Base-by-base conservation (phyloP, 2,888 invertebrate species). In the Bombylius major region DNA sequence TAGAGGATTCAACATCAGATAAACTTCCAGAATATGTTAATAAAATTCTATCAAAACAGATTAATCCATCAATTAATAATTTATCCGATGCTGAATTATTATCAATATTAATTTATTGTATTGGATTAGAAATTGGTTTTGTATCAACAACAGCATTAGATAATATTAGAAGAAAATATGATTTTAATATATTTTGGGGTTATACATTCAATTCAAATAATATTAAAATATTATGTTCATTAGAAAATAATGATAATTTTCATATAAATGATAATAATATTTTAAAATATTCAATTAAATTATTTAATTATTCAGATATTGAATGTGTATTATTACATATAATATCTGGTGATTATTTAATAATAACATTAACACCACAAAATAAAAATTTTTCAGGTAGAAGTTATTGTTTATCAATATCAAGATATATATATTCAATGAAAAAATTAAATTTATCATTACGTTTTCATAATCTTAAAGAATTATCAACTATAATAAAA, bases 401-500 rank as follows among this genome's bases (percentile, higher is more conserved):
- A 47, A 72, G 73, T 53, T 53, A 65, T 33, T 66, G 68, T n/a
- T 59, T 73, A 4, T 67, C 72, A 7, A 66, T 71, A 44, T 66
- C 66, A 5, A 69, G 73, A 2, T 72, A 66, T 62, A 67, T 73
- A 5, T 63, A 72, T 8, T 65, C 62, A 7, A 36, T 63, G 4
- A 64, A 65, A 49, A 60, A 61, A n/a, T 66, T 62, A 51, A 65
- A 67, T 8, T 39, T 69, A 7, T 59, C 63, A 39, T 60, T 64
- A 14, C 65, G 70, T 11, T 69, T 73, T 14, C 64, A 67, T 4
- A 68, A 70, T 55, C 59, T 80, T 46, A 76, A 76, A 61, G 75
- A 78, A 62, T 69, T 80, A 33, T 74, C 77, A 9, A 64, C 67
- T 46, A 75, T 72, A 55, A 73, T 82, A 57, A 82, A 82, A 63